Conservation (phyloP, 2,888 invertebrate genomes). For the Baronia brevicornis region DNA sequence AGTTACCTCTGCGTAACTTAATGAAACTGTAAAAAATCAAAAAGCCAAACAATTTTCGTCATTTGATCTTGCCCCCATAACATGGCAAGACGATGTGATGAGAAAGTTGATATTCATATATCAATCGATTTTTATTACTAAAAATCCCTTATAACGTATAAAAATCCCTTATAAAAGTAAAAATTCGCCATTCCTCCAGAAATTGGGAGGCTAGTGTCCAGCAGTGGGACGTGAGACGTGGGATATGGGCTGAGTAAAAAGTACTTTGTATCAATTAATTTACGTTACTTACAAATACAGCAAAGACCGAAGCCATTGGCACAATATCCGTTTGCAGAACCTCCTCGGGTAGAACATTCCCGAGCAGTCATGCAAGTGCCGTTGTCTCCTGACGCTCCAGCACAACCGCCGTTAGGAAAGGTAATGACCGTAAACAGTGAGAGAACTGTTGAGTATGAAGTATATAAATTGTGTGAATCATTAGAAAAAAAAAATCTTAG, state of each 20-base stretch:
- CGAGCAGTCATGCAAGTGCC: constrained; percentile 86
- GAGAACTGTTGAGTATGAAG: constrained; percentile 73
- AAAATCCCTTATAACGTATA: too few species aligned
- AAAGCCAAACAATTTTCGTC: too few species aligned
- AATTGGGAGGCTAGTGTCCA: too few species aligned
- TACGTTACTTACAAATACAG: constrained; percentile 80
- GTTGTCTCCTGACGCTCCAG: constrained; percentile 84
- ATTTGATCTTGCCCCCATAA: too few species aligned
- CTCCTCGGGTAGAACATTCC: constrained; percentile 83
- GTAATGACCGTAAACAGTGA: constrained; percentile 87
- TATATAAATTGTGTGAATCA: background rate
- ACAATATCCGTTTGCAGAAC: constrained; percentile 85
- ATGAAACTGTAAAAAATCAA: too few species aligned
- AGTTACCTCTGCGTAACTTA: too few species aligned
- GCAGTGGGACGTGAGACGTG: too few species aligned
- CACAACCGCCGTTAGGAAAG: constrained; percentile 85
- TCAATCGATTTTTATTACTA: too few species aligned
- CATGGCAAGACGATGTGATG: too few species aligned
- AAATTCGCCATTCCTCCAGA: too few species aligned
- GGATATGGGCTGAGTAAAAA: background rate
- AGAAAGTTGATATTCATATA: too few species aligned
- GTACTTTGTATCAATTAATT: background rate
- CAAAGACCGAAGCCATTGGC: constrained; percentile 86
- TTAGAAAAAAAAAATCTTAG: background rate
- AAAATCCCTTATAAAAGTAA: too few species aligned